Evolutionary conservation across 2,113 vertebrate genomes (phyloP).

Genomic region (Pardalotus punctatus): DNA sequence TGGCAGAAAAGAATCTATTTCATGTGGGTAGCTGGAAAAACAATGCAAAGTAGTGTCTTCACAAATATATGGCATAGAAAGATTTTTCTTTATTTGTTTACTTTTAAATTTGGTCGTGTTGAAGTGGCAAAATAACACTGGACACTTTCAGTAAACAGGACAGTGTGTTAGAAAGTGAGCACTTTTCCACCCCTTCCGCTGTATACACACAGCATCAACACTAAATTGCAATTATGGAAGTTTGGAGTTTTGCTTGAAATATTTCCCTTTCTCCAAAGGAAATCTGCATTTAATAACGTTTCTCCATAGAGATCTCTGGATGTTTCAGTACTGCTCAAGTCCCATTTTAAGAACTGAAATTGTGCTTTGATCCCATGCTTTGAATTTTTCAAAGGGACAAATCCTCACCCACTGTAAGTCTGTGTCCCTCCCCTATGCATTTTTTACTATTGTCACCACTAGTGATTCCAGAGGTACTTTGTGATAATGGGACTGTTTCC

Average conservation of each 20-base stretch:
- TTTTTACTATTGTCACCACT: not conserved
- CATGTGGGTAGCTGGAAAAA: slow-evolving; percentile 15
- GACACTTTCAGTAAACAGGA: not conserved
- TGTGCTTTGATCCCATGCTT: not conserved
- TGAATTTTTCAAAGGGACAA: not conserved
- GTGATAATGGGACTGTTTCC: not conserved
- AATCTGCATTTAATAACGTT: not conserved
- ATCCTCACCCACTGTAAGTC: not conserved
- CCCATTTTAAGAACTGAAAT: not conserved
- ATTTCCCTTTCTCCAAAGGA: not conserved
- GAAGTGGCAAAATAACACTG: not conserved
- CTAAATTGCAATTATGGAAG: not conserved
- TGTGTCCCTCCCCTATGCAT: not conserved
- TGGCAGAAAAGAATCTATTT: not conserved
- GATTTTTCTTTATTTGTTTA: not conserved
- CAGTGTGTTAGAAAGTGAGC: not conserved
- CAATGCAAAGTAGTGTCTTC: not conserved
- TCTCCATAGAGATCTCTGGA: not conserved
- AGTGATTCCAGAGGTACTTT: not conserved
- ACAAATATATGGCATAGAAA: not conserved
- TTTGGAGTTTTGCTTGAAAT: not conserved
- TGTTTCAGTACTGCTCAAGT: not conserved
- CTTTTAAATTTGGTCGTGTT: not conserved
- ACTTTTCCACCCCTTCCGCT: not conserved
- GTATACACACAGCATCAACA: not conserved